Conservation (phyloP, 2,888 invertebrate genomes). For the Muschampia plurimacula region DNA sequence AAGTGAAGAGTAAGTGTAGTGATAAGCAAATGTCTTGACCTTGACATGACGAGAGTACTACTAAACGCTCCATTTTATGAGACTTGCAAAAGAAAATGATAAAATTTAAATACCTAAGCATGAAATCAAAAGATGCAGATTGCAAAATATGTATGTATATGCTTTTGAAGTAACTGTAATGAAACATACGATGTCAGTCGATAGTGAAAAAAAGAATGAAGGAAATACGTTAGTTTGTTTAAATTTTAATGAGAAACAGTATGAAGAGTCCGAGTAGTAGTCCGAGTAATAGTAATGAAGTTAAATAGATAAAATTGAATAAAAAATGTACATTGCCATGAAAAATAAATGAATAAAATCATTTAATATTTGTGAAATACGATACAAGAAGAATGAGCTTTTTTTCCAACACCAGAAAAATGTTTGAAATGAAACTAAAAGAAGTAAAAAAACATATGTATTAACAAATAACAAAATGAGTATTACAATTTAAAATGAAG, state of each 20-base stretch:
- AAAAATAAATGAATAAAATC: not conserved
- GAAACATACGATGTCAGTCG: not conserved
- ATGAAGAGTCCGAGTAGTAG: not conserved
- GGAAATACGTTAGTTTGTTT: not conserved
- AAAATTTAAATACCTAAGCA: not conserved
- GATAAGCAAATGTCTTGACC: not conserved
- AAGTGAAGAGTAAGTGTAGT: constrained; percentile 13
- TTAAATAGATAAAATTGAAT: not conserved
- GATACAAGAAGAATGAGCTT: not conserved
- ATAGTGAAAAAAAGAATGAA: not conserved
- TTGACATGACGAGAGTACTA: too few relatives aligned
- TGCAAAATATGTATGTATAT: not conserved
- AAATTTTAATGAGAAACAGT: not conserved
- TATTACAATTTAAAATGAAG: constrained; percentile 32
- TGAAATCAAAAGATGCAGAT: not conserved
- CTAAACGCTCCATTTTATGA: too few relatives aligned
- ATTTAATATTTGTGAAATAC: not conserved
- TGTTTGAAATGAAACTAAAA: constrained; percentile 36
- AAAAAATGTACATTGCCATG: not conserved
- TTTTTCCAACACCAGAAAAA: constrained; percentile 30
- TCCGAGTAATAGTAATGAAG: not conserved
- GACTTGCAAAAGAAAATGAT: not conserved
- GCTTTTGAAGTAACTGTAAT: not conserved
- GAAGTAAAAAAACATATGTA: constrained; percentile 28
- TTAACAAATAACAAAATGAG: constrained; percentile 34